phyloP scores from a whole-genome alignment of 2,113 vertebrate species.

The Rutilus rutilus region DNA sequence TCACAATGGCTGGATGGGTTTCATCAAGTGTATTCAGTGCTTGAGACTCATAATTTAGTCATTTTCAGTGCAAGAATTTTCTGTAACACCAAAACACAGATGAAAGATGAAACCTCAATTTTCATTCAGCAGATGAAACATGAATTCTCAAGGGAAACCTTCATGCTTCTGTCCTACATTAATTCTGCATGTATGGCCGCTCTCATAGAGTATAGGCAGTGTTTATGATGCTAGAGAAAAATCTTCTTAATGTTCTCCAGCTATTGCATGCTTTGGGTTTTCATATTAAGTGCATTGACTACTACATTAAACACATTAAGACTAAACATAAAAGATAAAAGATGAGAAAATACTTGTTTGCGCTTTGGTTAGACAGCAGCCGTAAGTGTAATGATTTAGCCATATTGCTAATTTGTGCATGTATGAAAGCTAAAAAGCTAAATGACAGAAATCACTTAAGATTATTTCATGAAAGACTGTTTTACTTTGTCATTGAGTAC shows the following conservation, averaged over 20 bases:
- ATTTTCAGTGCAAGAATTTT: constrained; percentile 1
- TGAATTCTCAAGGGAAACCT: constrained; percentile 14
- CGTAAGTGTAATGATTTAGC: not conserved
- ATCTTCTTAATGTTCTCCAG: not conserved
- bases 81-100: constrained; percentile 22
- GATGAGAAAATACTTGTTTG: not conserved
- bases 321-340: not conserved
- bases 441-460: not conserved
- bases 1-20: constrained; percentile 31
- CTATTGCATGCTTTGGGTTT: not conserved
- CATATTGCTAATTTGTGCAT: not conserved
- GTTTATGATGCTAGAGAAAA: constrained; percentile 3
- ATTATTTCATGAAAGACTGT: not conserved
- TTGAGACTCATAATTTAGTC: constrained; percentile 34
- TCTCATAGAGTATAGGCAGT: not conserved
- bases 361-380: not conserved
- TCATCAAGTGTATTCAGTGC: constrained; percentile 41
- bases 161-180: constrained; percentile 22
- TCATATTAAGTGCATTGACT: constrained; percentile 9
- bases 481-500: not conserved
- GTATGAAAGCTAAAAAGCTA: not conserved
- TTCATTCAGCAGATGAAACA: constrained; percentile 31
- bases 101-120: constrained; percentile 26
- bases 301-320: not conserved
- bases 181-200: constrained; percentile 26